A percentile compares a stretch with the other conserved stretches of the same genome.
phyloP scores from a whole-genome alignment of 2,113 vertebrate genomes.

The Tenebrosternarchus preto region DNA sequence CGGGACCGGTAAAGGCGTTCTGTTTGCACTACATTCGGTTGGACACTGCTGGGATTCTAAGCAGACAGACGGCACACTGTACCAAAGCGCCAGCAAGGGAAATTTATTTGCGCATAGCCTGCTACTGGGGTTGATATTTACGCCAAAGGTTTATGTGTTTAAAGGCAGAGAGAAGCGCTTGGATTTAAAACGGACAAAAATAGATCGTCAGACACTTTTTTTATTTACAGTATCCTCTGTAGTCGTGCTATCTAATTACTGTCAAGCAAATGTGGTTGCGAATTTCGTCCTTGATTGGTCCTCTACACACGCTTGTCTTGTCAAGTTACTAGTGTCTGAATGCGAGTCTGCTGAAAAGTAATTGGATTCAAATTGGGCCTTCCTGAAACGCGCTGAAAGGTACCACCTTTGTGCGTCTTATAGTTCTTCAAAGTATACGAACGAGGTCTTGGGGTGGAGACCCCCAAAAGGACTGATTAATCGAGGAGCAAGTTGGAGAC shows the following conservation, averaged over 20 bases:
- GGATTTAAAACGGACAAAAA: slow-evolving; percentile 3
- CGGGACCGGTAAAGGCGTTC: slow-evolving; percentile 28
- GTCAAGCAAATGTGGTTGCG: background rate
- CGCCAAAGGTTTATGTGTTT: slow-evolving; percentile 42
- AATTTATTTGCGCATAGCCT: slow-evolving; percentile 42
- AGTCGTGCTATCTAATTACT: background rate
- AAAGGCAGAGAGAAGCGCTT: slow-evolving; percentile 15
- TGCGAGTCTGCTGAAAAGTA: background rate
- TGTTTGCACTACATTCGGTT: slow-evolving; percentile 38
- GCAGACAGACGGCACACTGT: slow-evolving; percentile 44
- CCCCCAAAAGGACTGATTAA: slow-evolving; percentile 16
- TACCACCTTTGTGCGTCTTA: too few species aligned
- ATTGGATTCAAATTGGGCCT: background rate
- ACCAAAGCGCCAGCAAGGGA: slow-evolving; percentile 32
- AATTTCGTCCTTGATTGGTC: background rate
- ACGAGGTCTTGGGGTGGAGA: slow-evolving; percentile 22
- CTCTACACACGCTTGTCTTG: background rate
- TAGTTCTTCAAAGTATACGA: too few species aligned
- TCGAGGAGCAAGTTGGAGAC: slow-evolving; percentile 10
- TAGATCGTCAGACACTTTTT: background rate
- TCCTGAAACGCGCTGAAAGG: background rate
- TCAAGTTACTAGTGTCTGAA: background rate
- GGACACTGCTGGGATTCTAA: slow-evolving; percentile 36
- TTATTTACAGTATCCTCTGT: slow-evolving; percentile 5
- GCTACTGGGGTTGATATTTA: slow-evolving; percentile 42